Conservation (phyloP, 35 echinoderm and acorn worm genomes). For the Hemicentrotus pulcherrimus region DNA sequence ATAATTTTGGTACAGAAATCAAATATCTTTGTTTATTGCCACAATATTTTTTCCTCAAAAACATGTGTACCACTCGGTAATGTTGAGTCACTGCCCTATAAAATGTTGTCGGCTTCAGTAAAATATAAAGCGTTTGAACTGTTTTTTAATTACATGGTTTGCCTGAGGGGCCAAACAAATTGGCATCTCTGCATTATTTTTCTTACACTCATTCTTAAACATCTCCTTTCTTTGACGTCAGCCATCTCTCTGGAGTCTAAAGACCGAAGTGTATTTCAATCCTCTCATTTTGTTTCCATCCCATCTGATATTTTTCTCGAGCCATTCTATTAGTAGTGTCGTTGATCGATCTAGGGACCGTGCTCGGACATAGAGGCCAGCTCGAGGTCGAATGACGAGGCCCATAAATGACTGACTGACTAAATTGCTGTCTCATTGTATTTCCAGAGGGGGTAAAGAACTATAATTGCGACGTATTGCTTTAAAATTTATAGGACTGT, state of each 20-base stretch:
- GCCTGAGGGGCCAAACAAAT: neutral
- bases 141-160: neutral
- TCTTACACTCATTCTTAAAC: neutral
- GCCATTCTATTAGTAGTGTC: neutral
- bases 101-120: no score
- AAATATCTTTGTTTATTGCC: no score
- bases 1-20: no score
- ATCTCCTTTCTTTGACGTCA: neutral
- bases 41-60: no score
- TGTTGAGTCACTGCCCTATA: no score
- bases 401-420: neutral
- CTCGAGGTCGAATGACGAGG: neutral
- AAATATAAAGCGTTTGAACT: no score
- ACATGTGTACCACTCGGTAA: no score
- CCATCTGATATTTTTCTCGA: neutral
- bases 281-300: slow-evolving; percentile 2
- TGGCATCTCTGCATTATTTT: neutral
- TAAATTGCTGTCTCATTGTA: neutral
- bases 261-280: neutral
- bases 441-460: neutral
- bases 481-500: no score
- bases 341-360: neutral
- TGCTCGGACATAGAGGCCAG: neutral
- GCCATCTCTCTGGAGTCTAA: neutral
- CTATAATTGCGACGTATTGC: neutral